Percentiles rank a stretch among this genome's conserved stretches.
Conservation (phyloP, 2,888 invertebrate genomes). For the Elaeidobius kamerunicus region DNA sequence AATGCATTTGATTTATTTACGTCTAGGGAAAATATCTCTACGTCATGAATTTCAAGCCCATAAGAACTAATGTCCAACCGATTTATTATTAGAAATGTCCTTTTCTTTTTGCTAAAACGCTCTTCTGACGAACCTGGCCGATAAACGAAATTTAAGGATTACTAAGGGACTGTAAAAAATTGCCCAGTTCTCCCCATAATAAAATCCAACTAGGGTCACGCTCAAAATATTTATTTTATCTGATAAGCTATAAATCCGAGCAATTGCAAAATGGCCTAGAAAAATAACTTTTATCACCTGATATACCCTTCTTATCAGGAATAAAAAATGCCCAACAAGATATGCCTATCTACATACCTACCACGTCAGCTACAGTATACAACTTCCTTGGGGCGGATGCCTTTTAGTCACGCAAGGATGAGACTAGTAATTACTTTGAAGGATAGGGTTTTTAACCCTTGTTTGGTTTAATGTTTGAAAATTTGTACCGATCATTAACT, state of each 20-base stretch:
- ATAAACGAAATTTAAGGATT: constrained; percentile 5
- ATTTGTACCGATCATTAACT: not conserved
- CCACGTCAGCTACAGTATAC: constrained; percentile 22
- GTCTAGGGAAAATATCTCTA: no score
- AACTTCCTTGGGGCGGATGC: constrained; percentile 19
- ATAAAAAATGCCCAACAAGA: constrained; percentile 19
- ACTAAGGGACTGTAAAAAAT: constrained; percentile 8
- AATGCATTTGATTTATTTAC: no score
- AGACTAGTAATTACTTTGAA: constrained; percentile 12
- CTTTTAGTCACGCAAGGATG: constrained; percentile 24
- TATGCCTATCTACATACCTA: constrained; percentile 23
- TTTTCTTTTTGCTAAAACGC: not conserved
- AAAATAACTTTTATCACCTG: constrained; percentile 22
- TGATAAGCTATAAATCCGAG: constrained; percentile 19
- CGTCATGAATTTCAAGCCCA: no score
- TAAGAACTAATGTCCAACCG: not conserved
- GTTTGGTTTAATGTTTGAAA: constrained; percentile 9
- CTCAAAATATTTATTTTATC: constrained; percentile 19
- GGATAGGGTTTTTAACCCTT: constrained; percentile 15
- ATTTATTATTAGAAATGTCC: not conserved
- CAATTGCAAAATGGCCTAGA: constrained; percentile 26
- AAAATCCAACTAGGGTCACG: constrained; percentile 12
- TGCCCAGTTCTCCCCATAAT: constrained; percentile 7
- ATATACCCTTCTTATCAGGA: constrained; percentile 18
- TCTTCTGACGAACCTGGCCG: not conserved